Evolutionary conservation across 2,888 invertebrate species (phyloP).

Genomic region (Parapristionchus giblindavisi): DNA sequence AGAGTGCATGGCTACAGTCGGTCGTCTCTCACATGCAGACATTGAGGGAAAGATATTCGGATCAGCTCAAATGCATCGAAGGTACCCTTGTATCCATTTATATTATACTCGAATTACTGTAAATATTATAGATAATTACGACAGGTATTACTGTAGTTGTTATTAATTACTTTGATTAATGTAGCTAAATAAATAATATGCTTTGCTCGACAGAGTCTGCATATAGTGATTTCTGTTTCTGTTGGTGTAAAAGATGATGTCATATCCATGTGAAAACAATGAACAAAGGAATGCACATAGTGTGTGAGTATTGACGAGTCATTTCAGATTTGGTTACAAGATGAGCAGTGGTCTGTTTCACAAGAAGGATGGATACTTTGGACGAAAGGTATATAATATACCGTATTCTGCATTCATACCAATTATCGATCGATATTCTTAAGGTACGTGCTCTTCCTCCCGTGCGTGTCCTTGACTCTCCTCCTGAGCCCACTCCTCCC

Average conservation of each 20-base stretch:
- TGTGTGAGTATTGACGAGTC: background rate
- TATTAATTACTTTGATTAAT: no score
- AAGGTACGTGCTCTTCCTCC: slow-evolving; percentile 65
- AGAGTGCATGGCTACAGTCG: slow-evolving; percentile 68
- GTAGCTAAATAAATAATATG: no score
- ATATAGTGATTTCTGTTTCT: no score
- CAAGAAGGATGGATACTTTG: slow-evolving; percentile 67
- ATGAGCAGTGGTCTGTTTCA: slow-evolving; percentile 67
- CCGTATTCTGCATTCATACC: background rate
- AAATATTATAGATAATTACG: no score
- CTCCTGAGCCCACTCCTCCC: slow-evolving; percentile 51
- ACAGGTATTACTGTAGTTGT: no score
- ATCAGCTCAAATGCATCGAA: slow-evolving; percentile 67
- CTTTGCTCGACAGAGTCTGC: no score
- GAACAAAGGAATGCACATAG: no score
- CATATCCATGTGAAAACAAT: no score
- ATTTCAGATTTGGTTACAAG: slow-evolving; percentile 64
- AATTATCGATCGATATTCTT: background rate
- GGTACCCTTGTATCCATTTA: slow-evolving; percentile 39
- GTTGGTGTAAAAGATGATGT: no score
- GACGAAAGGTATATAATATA: slow-evolving; percentile 51
- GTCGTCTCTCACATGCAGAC: slow-evolving; percentile 65
- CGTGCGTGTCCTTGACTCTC: slow-evolving; percentile 60
- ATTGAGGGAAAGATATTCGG: slow-evolving; percentile 63
- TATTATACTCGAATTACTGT: no score